Percentiles rank a stretch among this genome's conserved stretches.
phyloP scores from a whole-genome alignment of 1,140 invertebrate species.

The Drosophila santomea region DNA sequence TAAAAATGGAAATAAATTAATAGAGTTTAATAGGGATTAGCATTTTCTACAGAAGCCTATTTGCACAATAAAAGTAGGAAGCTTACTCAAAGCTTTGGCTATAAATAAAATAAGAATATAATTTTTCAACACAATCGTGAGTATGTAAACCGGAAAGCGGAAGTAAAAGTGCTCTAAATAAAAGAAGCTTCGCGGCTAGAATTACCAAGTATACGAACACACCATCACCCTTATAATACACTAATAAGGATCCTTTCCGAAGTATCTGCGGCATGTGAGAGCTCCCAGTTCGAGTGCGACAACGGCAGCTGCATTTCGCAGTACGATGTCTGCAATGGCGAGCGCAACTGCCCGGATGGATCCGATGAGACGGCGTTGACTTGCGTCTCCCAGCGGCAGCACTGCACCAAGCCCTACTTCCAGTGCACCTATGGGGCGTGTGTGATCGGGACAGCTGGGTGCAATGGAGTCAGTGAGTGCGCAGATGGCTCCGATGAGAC shows the following conservation, averaged over 20 bases:
- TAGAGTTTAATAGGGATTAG: not conserved
- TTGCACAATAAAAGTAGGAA: too few species aligned
- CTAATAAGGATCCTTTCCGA: not conserved
- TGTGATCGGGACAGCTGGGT: constrained; percentile 86
- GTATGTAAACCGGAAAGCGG: too few species aligned
- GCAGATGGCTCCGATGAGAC: constrained; percentile 90
- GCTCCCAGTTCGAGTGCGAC: constrained; percentile 58
- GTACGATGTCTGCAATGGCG: constrained; percentile 83
- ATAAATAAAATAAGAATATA: too few species aligned
- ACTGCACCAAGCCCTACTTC: constrained; percentile 85
- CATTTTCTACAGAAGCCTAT: too few species aligned
- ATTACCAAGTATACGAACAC: too few species aligned
- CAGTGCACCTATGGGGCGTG: constrained; percentile 88
- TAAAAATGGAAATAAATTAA: too few species aligned
- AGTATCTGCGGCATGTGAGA: constrained; percentile 25
- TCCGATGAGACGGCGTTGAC: constrained; percentile 87
- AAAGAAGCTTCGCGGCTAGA: not conserved
- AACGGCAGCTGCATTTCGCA: constrained; percentile 72
- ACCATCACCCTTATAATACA: too few species aligned
- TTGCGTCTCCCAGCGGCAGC: constrained; percentile 66
- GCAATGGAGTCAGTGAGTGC: constrained; percentile 88
- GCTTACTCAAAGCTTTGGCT: not conserved
- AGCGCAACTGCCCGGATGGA: constrained; percentile 86
- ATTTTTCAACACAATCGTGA: too few species aligned
- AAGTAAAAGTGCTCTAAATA: not conserved